These are phyloP conservation scores for Volucella inanis DNA, from an alignment of 2,888 invertebrate species.

Conservation along the genomic window DNA sequence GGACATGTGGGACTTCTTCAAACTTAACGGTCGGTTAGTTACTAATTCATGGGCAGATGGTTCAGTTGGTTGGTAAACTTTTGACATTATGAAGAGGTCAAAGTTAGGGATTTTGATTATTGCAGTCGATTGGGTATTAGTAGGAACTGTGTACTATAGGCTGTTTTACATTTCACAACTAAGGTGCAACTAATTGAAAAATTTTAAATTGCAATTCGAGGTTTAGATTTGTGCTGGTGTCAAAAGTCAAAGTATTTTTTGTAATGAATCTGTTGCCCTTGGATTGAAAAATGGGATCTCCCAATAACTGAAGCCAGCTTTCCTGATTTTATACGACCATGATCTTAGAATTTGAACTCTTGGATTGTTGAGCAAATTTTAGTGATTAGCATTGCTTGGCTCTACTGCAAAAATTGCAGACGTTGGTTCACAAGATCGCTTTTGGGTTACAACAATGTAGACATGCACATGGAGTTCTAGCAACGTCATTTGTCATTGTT, in stretches of 20 bases:
- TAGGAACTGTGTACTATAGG: neutral
- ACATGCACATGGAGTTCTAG: too few relatives aligned
- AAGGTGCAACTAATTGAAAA: conserved; percentile 4
- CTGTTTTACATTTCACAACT: neutral
- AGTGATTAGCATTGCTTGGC: too few relatives aligned
- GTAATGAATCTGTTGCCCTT: too few relatives aligned
- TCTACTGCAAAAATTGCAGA: too few relatives aligned
- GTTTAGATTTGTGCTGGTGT: neutral
- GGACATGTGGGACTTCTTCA: conserved; percentile 1
- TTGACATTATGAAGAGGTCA: conserved; percentile 43
- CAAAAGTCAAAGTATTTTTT: neutral
- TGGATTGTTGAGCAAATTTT: too few relatives aligned
- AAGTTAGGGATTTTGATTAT: conserved; percentile 39
- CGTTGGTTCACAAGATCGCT: too few relatives aligned
- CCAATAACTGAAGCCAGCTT: too few relatives aligned
- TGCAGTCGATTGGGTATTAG: neutral
- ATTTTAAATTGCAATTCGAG: neutral
- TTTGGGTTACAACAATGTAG: too few relatives aligned
- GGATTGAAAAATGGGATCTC: too few relatives aligned
- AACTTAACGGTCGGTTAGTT: conserved; percentile 39
- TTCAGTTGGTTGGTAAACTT: neutral
- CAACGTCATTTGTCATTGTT: too few relatives aligned
- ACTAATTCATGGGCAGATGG: conserved; percentile 44
- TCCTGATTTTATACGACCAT: too few relatives aligned
- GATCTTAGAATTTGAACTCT: too few relatives aligned